Percentiles rank a stretch among this genome's conserved stretches.
These are phyloP conservation scores for Hesperia comma DNA, from an alignment of 2,888 invertebrate species.

Conservation along the genomic window DNA sequence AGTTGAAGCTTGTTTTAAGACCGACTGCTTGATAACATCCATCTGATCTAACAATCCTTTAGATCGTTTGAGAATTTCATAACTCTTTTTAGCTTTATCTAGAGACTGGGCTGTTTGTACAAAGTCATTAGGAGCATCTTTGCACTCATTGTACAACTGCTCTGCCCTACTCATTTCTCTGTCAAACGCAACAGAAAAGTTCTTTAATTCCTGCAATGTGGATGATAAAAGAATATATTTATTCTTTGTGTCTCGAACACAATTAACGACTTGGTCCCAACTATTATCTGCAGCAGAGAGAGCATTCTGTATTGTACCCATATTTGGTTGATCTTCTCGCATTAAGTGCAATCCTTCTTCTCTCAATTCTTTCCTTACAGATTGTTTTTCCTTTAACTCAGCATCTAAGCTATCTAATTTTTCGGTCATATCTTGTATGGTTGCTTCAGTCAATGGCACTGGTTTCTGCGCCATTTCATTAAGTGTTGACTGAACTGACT, in stretches of 20 bases:
- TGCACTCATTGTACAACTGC: constrained; percentile 85
- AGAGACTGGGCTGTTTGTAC: constrained; percentile 88
- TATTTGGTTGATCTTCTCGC: constrained; percentile 92
- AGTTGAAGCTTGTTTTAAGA: constrained; percentile 87
- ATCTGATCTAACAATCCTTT: constrained; percentile 90
- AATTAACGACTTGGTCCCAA: constrained; percentile 91
- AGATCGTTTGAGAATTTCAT: constrained; percentile 89
- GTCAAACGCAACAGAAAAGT: constrained; percentile 87
- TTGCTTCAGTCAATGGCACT: constrained; percentile 73
- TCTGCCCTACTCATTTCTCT: constrained; percentile 88
- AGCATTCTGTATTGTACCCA: constrained; percentile 91
- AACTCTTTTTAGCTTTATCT: constrained; percentile 90
- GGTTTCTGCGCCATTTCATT: constrained; percentile 82
- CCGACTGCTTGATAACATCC: constrained; percentile 89
- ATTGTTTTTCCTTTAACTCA: constrained; percentile 83
- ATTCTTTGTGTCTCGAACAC: constrained; percentile 89
- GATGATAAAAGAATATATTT: constrained; percentile 89
- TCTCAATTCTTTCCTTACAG: constrained; percentile 88
- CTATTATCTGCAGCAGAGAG: constrained; percentile 90
- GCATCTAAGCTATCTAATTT: constrained; percentile 82
- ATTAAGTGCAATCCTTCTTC: constrained; percentile 91
- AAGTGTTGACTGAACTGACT: constrained; percentile 82
- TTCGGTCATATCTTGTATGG: constrained; percentile 77
- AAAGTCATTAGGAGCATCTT: constrained; percentile 88
- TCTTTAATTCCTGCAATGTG: constrained; percentile 89